Conservation (phyloP, 2,797 vertebrate species). For the Buphagus erythrorhynchus region DNA sequence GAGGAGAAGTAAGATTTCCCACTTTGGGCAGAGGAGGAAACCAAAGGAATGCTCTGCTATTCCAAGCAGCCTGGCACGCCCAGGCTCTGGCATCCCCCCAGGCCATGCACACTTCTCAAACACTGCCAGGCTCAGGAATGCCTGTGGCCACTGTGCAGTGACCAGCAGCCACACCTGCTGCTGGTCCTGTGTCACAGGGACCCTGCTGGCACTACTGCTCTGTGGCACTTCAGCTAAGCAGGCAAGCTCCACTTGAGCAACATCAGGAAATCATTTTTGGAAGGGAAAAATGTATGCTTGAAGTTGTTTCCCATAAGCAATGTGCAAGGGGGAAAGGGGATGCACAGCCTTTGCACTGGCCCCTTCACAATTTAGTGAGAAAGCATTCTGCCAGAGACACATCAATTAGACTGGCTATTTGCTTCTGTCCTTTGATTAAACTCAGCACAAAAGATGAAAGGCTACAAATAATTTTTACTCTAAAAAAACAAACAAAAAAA, state of each 20-base stretch:
- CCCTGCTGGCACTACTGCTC: neutral
- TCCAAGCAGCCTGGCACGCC: neutral
- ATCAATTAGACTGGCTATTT: conserved; percentile 60
- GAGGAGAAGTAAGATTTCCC: neutral
- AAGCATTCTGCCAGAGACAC: conserved; percentile 32
- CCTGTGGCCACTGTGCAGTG: neutral
- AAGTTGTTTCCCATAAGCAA: neutral
- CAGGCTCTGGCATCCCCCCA: neutral
- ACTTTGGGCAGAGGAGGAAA: neutral
- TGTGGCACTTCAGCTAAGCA: neutral
- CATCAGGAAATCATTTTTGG: neutral
- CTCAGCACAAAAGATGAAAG: conserved; percentile 26
- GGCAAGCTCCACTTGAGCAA: neutral
- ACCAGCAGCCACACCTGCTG: neutral
- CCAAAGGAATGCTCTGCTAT: neutral
- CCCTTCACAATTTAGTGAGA: neutral
- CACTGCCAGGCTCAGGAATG: neutral
- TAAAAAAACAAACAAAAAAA: neutral
- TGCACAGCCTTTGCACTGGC: neutral
- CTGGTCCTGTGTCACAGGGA: neutral
- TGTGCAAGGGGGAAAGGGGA: neutral
- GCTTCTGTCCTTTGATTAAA: conserved; percentile 52
- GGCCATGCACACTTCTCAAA: neutral
- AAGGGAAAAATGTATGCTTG: neutral
- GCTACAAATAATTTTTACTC: neutral